Percentiles rank a stretch among this genome's conserved stretches.
Conservation (phyloP, 2,113 vertebrate genomes). For the Cricetomys ansorgei region DNA sequence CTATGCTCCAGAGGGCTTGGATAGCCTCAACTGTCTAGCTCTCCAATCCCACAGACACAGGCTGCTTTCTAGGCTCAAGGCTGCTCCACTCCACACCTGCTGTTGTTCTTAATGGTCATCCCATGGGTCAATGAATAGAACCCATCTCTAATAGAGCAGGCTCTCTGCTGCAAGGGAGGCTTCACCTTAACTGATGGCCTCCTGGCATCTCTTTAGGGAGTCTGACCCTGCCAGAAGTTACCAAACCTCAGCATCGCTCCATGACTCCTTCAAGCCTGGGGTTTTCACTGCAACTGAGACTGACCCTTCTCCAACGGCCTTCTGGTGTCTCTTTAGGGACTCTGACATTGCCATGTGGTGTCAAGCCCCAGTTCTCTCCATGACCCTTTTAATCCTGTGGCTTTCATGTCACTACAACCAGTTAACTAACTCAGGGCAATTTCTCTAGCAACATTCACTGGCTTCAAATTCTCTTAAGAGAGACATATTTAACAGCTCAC, state of each 20-base stretch:
- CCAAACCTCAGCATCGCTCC: background rate
- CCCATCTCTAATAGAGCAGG: background rate
- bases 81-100: background rate
- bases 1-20: background rate
- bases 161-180: background rate
- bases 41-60: background rate
- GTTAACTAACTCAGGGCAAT: background rate
- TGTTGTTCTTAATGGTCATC: background rate
- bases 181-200: background rate
- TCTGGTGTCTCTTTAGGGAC: background rate
- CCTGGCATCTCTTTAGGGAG: background rate
- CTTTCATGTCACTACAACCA: background rate
- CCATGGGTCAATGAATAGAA: too few relatives aligned
- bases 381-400: background rate
- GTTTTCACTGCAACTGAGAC: background rate
- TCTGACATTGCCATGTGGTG: background rate
- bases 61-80: background rate
- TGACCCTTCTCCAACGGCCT: background rate
- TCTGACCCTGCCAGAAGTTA: background rate
- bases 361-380: background rate
- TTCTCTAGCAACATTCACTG: background rate
- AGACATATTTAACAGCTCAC: conserved; percentile 57
- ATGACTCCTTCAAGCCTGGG: background rate
- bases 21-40: background rate
- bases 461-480: conserved; percentile 39